phyloP scores from a whole-genome alignment of 2,888 invertebrate species.

The Eupeodes latifasciatus region DNA sequence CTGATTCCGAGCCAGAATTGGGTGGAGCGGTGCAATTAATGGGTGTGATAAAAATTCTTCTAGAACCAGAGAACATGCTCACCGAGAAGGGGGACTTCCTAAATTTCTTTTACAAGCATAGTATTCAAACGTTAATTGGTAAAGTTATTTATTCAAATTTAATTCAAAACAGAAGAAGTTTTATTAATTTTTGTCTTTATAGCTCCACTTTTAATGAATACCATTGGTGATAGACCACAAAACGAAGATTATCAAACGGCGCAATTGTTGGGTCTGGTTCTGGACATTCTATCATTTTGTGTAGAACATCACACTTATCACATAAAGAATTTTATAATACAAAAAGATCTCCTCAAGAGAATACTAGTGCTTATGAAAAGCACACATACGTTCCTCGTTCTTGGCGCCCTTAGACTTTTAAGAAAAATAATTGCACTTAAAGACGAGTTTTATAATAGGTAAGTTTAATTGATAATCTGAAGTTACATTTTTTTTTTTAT shows the following conservation, averaged over 20 bases:
- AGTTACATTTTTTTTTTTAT: neutral
- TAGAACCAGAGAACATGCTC: slow-evolving; percentile 99
- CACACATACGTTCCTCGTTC: slow-evolving; percentile 97
- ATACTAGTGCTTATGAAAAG: slow-evolving; percentile 98
- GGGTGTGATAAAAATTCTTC: slow-evolving; percentile 95
- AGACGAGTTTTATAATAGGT: slow-evolving; percentile 97
- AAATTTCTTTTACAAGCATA: slow-evolving; percentile 99
- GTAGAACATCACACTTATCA: slow-evolving; percentile 99
- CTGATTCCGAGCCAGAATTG: slow-evolving; percentile 97
- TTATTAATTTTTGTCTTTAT: slow-evolving; percentile 27
- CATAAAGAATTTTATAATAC: slow-evolving; percentile 98
- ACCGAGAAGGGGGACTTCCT: slow-evolving; percentile 99
- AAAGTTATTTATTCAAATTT: slow-evolving; percentile 66
- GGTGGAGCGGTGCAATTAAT: slow-evolving; percentile 98
- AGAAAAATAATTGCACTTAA: slow-evolving; percentile 98
- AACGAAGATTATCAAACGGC: slow-evolving; percentile 98
- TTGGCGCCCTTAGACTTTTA: slow-evolving; percentile 98
- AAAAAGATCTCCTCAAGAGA: slow-evolving; percentile 97
- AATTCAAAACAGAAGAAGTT: neutral
- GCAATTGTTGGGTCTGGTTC: slow-evolving; percentile 95
- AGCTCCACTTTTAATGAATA: slow-evolving; percentile 97
- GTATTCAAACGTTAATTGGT: slow-evolving; percentile 97
- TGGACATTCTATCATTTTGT: slow-evolving; percentile 98
- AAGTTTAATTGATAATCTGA: slow-evolving; percentile 53
- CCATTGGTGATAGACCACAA: slow-evolving; percentile 93